A percentile compares a stretch with the other conserved stretches of the same genome.
Evolutionary conservation across 2,888 invertebrate genomes (phyloP).

Genomic region (Athetis lepigone): DNA sequence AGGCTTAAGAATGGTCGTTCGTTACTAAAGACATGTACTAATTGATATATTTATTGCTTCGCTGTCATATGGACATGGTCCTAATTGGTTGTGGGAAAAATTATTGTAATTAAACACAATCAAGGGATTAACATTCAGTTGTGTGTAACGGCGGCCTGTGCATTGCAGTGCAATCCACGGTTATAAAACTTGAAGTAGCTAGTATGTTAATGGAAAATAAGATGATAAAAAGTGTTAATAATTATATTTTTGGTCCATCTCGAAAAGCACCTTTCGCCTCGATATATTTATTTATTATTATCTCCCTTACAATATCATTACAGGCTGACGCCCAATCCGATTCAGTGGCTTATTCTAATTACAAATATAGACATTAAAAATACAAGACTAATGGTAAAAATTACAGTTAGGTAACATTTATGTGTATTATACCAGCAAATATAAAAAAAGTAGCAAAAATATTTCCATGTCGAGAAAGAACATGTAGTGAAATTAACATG

Average conservation of each 20-base stretch:
- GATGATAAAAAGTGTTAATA: no score
- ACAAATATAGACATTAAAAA: no score
- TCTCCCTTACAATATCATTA: no score
- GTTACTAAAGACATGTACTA: constrained; percentile 52
- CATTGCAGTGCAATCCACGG: constrained; percentile 24
- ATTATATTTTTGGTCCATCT: no score
- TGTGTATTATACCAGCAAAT: neutral
- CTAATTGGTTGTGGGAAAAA: constrained; percentile 75
- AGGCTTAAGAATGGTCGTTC: constrained; percentile 37
- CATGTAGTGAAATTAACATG: neutral
- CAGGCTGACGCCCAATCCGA: no score
- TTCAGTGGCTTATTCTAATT: no score
- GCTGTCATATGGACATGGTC: constrained; percentile 58
- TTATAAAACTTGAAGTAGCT: constrained; percentile 3
- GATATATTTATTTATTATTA: no score
- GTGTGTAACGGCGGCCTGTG: constrained; percentile 53
- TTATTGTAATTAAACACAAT: constrained; percentile 71
- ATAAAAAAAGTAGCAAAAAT: neutral
- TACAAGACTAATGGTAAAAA: no score
- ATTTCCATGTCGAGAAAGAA: neutral
- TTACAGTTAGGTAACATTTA: no score
- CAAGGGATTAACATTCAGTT: constrained; percentile 65
- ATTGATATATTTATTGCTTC: constrained; percentile 64
- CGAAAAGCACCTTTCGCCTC: no score
- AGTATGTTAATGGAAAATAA: no score